Base-by-base conservation (phyloP, 1,140 invertebrate species). In the Panulirus ornatus region DNA sequence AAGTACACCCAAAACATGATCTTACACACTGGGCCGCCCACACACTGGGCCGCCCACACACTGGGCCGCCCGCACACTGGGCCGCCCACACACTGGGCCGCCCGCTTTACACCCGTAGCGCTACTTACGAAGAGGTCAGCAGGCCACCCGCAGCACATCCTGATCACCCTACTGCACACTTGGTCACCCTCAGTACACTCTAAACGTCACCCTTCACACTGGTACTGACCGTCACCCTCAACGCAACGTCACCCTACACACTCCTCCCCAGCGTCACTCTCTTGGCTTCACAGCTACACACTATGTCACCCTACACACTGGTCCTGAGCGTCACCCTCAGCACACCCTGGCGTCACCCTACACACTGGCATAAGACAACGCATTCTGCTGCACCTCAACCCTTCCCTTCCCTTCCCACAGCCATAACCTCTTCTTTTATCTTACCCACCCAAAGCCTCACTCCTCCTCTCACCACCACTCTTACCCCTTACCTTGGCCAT, bases 341-440 rank as follows among this genome's bases (percentile, higher is more conserved):
- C 44, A 66, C 82, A 84, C 63, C 66, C 63, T 84, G 82, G 63
- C 66, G 82, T 84, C 82, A 84, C 82, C 82, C 82, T 71, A 58
- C 63, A 84, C 44, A 84, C 82, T 71, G 47, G 34, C 63, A 70
- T 40, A 71, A 84, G 66, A 83, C 81, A 83, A 83, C 54, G 81
- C 58, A 83, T 83, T 34, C 81, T 66, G 30, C 81, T 51, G 8
- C 81, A 66, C 81, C 81, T 66, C 81, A 19, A 14, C 44, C 14
- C 81, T 34, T 38, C 81, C 81, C 54, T 83, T 83, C 81, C 81
- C 81, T 83, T 16, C 81, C 81, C 81, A 83, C 81, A 83, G 66
- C 81, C 81, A 83, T 83, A 58, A 83, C 36, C 47, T 83, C 5
- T 83, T 83, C 81, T 84, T 66, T 71, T 44, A 84, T 84, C 82